phyloP scores from a whole-genome alignment of 2,888 invertebrate species.

The Hydroisotoma schaefferi region DNA sequence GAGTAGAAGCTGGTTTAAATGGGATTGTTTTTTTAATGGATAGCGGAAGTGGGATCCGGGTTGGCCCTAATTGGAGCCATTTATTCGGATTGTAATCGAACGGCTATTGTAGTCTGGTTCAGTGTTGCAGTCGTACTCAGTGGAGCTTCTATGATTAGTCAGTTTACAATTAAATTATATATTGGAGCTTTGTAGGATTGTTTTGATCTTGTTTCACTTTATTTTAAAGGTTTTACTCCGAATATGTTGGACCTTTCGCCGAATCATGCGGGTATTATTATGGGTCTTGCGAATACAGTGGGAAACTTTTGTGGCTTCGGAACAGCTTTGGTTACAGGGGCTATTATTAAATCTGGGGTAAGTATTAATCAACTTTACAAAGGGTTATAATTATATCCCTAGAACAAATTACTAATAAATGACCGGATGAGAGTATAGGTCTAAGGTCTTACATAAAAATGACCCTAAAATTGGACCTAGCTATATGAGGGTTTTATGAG shows the following conservation, averaged over 20 bases:
- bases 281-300: slow-evolving; percentile 35
- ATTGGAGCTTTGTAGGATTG: slow-evolving; percentile 32
- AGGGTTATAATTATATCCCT: background rate
- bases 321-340: slow-evolving; percentile 45
- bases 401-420: too few relatives aligned
- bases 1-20: background rate
- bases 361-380: slow-evolving; percentile 18
- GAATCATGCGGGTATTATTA: slow-evolving; percentile 63
- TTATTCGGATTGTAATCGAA: slow-evolving; percentile 62
- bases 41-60: slow-evolving; percentile 57
- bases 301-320: slow-evolving; percentile 31
- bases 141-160: slow-evolving; percentile 66
- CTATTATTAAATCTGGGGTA: slow-evolving; percentile 49
- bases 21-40: background rate
- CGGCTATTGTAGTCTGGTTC: slow-evolving; percentile 60
- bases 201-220: slow-evolving; percentile 6
- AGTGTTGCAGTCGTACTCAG: slow-evolving; percentile 63
- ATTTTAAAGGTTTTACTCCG: slow-evolving; percentile 56
- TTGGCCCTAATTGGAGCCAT: slow-evolving; percentile 62
- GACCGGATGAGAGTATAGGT: too few relatives aligned
- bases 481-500: too few relatives aligned
- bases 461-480: too few relatives aligned
- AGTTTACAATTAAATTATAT: slow-evolving; percentile 65
- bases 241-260: slow-evolving; percentile 73
- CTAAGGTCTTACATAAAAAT: background rate